Conservation (phyloP, 2,888 invertebrate species). For the Stenurella melanura region DNA sequence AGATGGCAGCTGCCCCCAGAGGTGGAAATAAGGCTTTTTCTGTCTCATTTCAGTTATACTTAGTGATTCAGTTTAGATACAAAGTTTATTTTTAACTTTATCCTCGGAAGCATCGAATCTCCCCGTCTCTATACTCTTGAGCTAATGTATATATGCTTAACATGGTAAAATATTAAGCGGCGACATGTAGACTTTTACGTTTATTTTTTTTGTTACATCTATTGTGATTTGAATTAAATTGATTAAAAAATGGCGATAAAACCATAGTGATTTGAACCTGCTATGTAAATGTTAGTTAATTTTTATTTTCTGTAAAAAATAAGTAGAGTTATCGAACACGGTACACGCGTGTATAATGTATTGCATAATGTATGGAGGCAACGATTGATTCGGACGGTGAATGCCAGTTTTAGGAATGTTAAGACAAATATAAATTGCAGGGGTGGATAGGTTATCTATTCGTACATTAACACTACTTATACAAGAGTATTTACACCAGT, state of each 20-base stretch:
- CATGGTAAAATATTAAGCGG: conserved; percentile 34
- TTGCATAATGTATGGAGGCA: conserved; percentile 3
- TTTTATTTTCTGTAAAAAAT: background rate
- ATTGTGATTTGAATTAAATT: background rate
- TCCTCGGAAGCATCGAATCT: conserved; percentile 50
- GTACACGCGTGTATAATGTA: background rate
- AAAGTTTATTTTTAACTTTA: conserved; percentile 39
- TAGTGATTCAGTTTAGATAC: conserved; percentile 40
- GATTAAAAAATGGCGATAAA: background rate
- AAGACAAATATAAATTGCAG: too few relatives aligned
- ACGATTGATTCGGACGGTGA: background rate
- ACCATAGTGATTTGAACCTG: background rate
- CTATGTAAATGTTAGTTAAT: background rate
- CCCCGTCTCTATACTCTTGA: conserved; percentile 13
- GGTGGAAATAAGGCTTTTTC: conserved; percentile 53
- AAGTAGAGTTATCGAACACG: background rate
- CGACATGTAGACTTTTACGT: conserved; percentile 37
- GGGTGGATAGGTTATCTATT: too few relatives aligned
- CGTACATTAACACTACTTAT: too few relatives aligned
- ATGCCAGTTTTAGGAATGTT: background rate
- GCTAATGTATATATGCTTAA: conserved; percentile 45
- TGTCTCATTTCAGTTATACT: conserved; percentile 49
- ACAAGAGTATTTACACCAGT: too few relatives aligned
- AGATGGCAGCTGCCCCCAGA: conserved; percentile 49
- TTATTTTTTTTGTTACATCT: conserved; percentile 2